A percentile compares a stretch with the other conserved stretches of the same genome.
Evolutionary conservation across 2,888 invertebrate species (phyloP).

Genomic region (Bursaphelenchus okinawaensis): DNA sequence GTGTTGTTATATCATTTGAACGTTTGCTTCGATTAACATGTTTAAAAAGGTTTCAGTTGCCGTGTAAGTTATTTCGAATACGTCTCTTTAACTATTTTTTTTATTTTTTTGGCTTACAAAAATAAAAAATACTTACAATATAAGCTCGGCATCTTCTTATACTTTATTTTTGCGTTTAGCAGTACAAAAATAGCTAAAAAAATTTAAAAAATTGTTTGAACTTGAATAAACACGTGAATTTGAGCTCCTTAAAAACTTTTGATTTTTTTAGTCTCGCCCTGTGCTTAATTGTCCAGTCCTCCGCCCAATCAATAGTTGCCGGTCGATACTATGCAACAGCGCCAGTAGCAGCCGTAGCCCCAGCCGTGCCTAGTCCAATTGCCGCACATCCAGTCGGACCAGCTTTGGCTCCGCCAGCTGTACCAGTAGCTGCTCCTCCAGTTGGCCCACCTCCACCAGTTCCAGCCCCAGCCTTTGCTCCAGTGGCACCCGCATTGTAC

Average conservation of each 20-base stretch:
- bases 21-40: too few relatives aligned
- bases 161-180: too few relatives aligned
- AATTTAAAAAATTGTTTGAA: too few relatives aligned
- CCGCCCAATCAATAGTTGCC: background rate
- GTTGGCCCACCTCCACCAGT: conserved; percentile 2
- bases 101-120: too few relatives aligned
- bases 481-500: background rate
- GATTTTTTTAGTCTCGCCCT: background rate
- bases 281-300: background rate
- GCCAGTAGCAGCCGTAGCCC: conserved; percentile 1
- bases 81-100: too few relatives aligned
- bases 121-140: too few relatives aligned
- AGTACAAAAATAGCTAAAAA: too few relatives aligned
- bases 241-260: background rate
- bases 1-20: too few relatives aligned
- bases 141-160: too few relatives aligned
- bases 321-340: conserved; percentile 14
- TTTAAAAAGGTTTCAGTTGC: too few relatives aligned
- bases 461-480: background rate
- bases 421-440: conserved; percentile 8
- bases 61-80: too few relatives aligned
- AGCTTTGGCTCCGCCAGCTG: conserved; percentile 2
- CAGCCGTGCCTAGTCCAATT: background rate
- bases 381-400: background rate
- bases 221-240: too few relatives aligned